Base-by-base conservation (phyloP, 2,797 vertebrate genomes). In the Lagorchestes hirsutus region DNA sequence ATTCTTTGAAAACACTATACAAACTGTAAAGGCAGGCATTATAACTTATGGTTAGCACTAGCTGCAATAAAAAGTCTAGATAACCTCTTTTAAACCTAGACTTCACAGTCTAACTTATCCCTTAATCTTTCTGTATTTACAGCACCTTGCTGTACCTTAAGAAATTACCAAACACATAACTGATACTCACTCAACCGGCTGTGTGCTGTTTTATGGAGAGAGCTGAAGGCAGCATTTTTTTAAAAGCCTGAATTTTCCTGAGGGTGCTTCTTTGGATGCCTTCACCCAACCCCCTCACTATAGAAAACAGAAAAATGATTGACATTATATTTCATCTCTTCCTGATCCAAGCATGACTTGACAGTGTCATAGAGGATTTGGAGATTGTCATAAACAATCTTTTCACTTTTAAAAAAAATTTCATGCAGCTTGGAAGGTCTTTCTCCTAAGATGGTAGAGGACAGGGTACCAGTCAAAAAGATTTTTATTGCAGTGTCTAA, bases 301-400 rank as follows among this genome's bases (percentile, higher is more conserved):
- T 55, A 95, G 55, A 94, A 90, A 94, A 74, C 16, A 91, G 58
- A 92, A 82, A 91, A 58, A 93, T 34, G 24, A 95, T 82, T 96
- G 12, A 92, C 93, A 92, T 31, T 91, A n/a, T 54, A 95, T 67
- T 94, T 82, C 5, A 57, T 54, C 93, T 4, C 34, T 97, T 90
- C 57, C 93, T 96, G 52, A 95, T 96, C 97, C 93, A 95, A 46
- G 46, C 40, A 1, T 93, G 87, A 94, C 90, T 56, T 96, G 74
- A 92, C 82, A 46, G 92, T 96, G 91, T 94, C 54, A 95, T 90
- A 22, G 54, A 13, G 50, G 18, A 90, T 62, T 93, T 97, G 54
- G 0, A 93, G 97, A 93, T 90, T 91, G 67, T 46, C 67, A 46
- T 87, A 93, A 95, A 55, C 10, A 94, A n/a, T 93, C 29, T 13